These are phyloP conservation scores for Ladona fulva DNA, from an alignment of 1,140 invertebrate species.

Conservation along the genomic window DNA sequence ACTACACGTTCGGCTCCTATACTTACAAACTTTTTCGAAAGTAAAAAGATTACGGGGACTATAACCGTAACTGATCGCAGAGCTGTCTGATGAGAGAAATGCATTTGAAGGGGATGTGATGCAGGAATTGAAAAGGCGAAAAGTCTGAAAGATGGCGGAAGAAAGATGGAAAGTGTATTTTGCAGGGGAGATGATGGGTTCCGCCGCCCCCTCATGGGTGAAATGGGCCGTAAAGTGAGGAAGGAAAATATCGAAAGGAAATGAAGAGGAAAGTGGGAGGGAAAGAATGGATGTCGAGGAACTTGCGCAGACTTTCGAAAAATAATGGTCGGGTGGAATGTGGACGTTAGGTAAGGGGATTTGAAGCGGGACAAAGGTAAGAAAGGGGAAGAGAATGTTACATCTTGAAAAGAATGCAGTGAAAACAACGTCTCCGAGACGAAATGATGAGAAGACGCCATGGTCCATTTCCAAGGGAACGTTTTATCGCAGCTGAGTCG, in stretches of 20 bases:
- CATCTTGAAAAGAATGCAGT: not conserved
- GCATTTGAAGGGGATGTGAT: too few species aligned
- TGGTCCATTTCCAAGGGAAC: too few species aligned
- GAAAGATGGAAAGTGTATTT: not conserved
- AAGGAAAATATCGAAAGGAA: not conserved
- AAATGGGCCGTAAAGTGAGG: constrained; percentile 3
- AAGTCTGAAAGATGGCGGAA: not conserved
- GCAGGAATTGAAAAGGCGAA: not conserved
- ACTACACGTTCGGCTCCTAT: too few species aligned
- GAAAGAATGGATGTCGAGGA: not conserved
- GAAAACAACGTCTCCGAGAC: not conserved
- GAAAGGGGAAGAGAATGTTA: not conserved
- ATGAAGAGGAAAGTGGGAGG: not conserved
- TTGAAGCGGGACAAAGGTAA: not conserved
- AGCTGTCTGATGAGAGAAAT: too few species aligned
- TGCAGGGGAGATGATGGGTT: not conserved
- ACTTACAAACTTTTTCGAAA: too few species aligned
- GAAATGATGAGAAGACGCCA: not conserved
- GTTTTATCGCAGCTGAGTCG: too few species aligned
- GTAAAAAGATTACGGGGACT: too few species aligned
- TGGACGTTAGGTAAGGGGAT: not conserved
- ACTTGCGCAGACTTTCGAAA: not conserved
- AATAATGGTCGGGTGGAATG: not conserved
- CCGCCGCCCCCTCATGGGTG: not conserved
- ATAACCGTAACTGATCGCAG: too few species aligned